Evolutionary conservation across 2,797 vertebrate species (phyloP).

Genomic region (Cynodonichthys magdalenae): DNA sequence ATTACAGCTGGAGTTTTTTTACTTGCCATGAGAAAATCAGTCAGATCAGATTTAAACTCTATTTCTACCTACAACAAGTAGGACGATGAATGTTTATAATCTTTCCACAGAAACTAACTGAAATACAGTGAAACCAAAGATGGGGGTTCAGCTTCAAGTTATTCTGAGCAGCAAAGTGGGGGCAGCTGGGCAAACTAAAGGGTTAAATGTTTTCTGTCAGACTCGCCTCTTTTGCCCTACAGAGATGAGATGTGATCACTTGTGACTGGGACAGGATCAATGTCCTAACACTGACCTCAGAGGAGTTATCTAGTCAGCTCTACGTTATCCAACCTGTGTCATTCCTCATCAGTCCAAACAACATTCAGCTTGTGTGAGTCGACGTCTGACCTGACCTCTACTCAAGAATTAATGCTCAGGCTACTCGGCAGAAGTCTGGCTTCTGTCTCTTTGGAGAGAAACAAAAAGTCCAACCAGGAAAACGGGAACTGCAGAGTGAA

Average conservation of each 20-base stretch:
- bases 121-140: constrained; percentile 25
- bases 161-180: neutral
- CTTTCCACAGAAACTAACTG: neutral
- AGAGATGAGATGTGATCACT: constrained; percentile 12
- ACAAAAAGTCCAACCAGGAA: constrained; percentile 27
- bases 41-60: no score
- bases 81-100: no score
- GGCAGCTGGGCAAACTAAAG: constrained; percentile 4
- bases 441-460: constrained; percentile 63
- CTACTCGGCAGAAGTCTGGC: constrained; percentile 65
- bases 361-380: constrained; percentile 24
- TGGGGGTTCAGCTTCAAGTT: constrained; percentile 20
- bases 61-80: no score
- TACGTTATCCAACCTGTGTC: constrained; percentile 24
- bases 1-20: no score
- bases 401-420: constrained; percentile 39
- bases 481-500: constrained; percentile 26
- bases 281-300: constrained; percentile 19
- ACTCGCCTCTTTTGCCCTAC: constrained; percentile 5
- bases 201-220: constrained; percentile 16
- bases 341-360: constrained; percentile 21
- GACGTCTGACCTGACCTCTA: constrained; percentile 59
- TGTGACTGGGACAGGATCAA: constrained; percentile 23
- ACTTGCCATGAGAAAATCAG: no score
- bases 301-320: constrained; percentile 26